Conservation (phyloP, 2,888 invertebrate genomes). For the Leistus spinibarbis region DNA sequence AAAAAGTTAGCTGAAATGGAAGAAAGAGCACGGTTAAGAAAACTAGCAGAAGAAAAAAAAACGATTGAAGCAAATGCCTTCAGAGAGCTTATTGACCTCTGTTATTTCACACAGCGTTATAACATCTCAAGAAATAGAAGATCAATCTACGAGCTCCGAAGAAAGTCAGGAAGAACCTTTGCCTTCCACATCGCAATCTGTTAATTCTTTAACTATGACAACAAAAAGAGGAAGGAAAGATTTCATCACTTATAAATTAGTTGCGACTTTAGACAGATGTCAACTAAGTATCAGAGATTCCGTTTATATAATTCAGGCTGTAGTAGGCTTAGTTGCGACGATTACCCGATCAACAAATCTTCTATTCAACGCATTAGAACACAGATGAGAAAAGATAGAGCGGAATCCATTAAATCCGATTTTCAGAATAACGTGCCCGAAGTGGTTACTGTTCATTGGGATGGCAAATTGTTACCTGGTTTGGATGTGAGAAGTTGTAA, state of each 20-base stretch:
- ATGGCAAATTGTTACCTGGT: slow-evolving; percentile 45
- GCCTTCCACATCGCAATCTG: not conserved
- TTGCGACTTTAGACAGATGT: slow-evolving; percentile 42
- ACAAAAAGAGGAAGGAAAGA: slow-evolving; percentile 25
- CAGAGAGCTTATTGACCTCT: not conserved
- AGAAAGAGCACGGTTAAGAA: slow-evolving; percentile 41
- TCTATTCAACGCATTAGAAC: slow-evolving; percentile 42
- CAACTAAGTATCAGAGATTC: slow-evolving; percentile 42
- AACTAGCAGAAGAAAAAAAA: slow-evolving; percentile 3
- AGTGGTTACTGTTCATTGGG: slow-evolving; percentile 45
- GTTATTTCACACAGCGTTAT: not conserved
- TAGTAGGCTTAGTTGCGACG: slow-evolving; percentile 38
- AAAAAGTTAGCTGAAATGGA: slow-evolving; percentile 46
- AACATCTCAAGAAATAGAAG: not conserved
- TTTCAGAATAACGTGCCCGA: slow-evolving; percentile 40
- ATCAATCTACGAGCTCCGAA: not conserved
- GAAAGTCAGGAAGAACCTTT: not conserved
- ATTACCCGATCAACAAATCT: slow-evolving; percentile 39
- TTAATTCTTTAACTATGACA: not conserved
- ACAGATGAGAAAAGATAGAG: slow-evolving; percentile 38
- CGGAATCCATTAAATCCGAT: slow-evolving; percentile 39
- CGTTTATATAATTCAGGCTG: slow-evolving; percentile 41
- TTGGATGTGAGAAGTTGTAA: slow-evolving; percentile 40
- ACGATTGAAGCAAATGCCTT: not conserved
- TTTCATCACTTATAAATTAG: slow-evolving; percentile 41